These are phyloP conservation scores for Chironomus tepperi DNA, from an alignment of 1,140 invertebrate genomes.

Conservation along the genomic window DNA sequence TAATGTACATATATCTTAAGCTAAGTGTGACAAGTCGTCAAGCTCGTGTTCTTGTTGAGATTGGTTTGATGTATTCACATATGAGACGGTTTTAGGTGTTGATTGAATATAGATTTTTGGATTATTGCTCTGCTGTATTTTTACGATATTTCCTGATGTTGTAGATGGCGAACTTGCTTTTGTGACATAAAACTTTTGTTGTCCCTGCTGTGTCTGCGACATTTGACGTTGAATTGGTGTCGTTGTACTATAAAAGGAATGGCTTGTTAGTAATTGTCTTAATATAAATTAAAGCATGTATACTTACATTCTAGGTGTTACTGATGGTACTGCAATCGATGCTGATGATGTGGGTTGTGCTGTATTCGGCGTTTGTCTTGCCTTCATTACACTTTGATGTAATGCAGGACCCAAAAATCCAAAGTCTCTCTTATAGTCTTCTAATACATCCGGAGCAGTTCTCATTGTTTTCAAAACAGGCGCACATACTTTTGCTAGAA, in stretches of 20 bases:
- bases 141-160: not conserved
- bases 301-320: not conserved
- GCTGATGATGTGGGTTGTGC: constrained; percentile 40
- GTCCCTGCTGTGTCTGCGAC: not conserved
- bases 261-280: no score
- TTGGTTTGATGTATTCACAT: constrained; percentile 29
- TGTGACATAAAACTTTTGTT: constrained; percentile 19
- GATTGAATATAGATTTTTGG: constrained; percentile 7
- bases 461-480: constrained; percentile 75
- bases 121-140: constrained; percentile 1
- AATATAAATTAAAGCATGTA: no score
- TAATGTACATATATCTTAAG: no score
- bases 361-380: constrained; percentile 50
- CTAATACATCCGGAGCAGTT: constrained; percentile 66
- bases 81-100: constrained; percentile 40
- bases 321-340: not conserved
- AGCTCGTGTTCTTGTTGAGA: constrained; percentile 35
- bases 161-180: constrained; percentile 1
- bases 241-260: not conserved
- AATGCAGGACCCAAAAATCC: constrained; percentile 77
- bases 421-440: constrained; percentile 81
- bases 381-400: constrained; percentile 71
- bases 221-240: constrained; percentile 15
- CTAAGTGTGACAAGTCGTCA: constrained; percentile 47
- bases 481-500: constrained; percentile 78